phyloP scores from a whole-genome alignment of 1,140 invertebrate genomes.

The Rhynchophorus ferrugineus region DNA sequence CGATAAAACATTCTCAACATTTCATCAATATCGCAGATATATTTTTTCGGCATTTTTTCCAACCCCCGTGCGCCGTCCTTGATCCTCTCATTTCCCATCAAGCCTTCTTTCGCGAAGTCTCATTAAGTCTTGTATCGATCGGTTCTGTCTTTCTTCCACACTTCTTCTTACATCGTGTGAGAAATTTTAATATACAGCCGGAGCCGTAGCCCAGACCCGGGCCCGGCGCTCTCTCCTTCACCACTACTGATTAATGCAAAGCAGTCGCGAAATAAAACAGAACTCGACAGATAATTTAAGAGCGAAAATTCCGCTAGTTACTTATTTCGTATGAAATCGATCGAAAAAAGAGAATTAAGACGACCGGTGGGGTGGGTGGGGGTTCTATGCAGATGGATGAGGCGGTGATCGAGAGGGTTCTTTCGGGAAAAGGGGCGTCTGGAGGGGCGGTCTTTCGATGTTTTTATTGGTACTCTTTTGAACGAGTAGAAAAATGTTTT shows the following conservation, averaged over 20 bases:
- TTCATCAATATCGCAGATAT: no score
- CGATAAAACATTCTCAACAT: no score
- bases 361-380: no score
- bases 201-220: conserved; percentile 12
- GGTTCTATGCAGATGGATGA: neutral
- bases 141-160: conserved; percentile 26
- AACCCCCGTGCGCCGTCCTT: conserved; percentile 8
- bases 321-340: conserved; percentile 7
- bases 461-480: no score
- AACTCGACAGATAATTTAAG: conserved; percentile 23
- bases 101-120: conserved; percentile 24
- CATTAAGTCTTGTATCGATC: conserved; percentile 27
- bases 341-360: conserved; percentile 2
- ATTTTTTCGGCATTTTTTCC: no score
- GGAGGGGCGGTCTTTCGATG: no score
- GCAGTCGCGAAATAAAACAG: conserved; percentile 26
- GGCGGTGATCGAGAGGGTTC: neutral
- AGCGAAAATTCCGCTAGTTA: conserved; percentile 19
- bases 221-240: conserved; percentile 11
- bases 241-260: conserved; percentile 26
- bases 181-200: conserved; percentile 27
- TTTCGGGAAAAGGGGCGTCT: neutral
- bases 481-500: no score
- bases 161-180: conserved; percentile 26
- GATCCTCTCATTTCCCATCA: conserved; percentile 25